Evolutionary conservation across 2,888 invertebrate genomes (phyloP), one percentile per base, ranked within the genome.

Genomic region (Cosmia pyralina): DNA sequence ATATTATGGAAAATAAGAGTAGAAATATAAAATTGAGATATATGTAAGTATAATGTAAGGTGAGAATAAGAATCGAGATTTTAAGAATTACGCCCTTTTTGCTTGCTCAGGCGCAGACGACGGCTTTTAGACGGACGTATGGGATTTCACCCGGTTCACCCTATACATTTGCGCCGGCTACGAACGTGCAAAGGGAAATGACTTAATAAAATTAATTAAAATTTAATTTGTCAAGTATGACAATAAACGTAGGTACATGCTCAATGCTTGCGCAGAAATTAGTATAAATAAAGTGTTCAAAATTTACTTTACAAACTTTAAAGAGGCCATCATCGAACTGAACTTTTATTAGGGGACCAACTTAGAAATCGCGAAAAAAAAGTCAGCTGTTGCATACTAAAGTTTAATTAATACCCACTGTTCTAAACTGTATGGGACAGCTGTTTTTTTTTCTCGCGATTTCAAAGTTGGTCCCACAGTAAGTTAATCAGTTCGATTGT

Each of bases 11-110:
- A 66, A 46, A 50, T 44, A 77, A 22, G 52, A 48, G 22, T 58
- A 63, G 8, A 22, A 59, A 50, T 77, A n/a, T 50, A 19, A 70
- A 50, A 64, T 55, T 64, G 48, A 73, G 34, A 44, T 68, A 53
- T 11, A 53, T 67, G 28, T 77, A 72, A 52, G 15, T 66, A 52
- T 66, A 72, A 15, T 17, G 19, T 44, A 63, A 55, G n/a, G 28
- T 44, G 63, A 53, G 11, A 57, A 10, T 53, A 58, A 11, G 15
- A 7, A 38, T 19, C n/a, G 7, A 13, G 6, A 48, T 59, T 60
- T 73, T 44, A 28, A n/a, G 17, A 41, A 22, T 69, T 52, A 69
- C 4, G 34, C 8, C n/a, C 44, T 22, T 57, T 38, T 53, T 38
- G 11, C 67, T 64, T 50, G 2, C 50, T n/a, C n/a, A 48, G 19